Evolutionary conservation across 2,113 vertebrate genomes (phyloP), one percentile per base, ranked within the genome.

Genomic region (Brachyhypopomus occidentalis): DNA sequence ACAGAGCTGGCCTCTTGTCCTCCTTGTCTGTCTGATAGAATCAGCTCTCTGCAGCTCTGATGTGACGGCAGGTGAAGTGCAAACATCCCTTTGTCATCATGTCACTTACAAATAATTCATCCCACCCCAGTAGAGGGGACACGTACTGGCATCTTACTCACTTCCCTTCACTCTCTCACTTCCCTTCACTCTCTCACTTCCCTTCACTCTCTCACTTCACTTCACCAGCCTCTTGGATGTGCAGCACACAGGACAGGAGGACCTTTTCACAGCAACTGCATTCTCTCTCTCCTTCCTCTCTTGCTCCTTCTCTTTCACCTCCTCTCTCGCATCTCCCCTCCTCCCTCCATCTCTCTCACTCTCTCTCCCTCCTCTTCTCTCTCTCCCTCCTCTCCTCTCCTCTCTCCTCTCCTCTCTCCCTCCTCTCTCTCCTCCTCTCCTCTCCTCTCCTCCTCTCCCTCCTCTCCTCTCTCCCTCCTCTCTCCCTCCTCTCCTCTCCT

Each of bases 81-180:
- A 79, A 89, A 91, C 89, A 89, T 88, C 86, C 88, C 91, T 93
- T 92, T 92, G 90, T 93, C 92, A 93, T 91, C 85, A 88, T 91
- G 90, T 88, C 84, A 90, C 91, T 91, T 90, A 91, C 90, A 93
- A 94, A 94, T 94, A 94, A 95, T 94, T 93, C 91, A 93, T 92
- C 88, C 92, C 91, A 92, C 93, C 87, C 78, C 79, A 79, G 67
- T 23, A 48, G 71, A 85, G 69, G 70, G 83, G 91, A 91, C 86
- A 84, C 79, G 86, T 91, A 92, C 90, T 91, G 91, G 93, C 88
- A 91, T 85, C 83, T 88, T 79, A 88, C n/a, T n/a, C n/a, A n/a
- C n/a, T n/a, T n/a, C n/a, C n/a, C n/a, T n/a, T n/a, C n/a, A n/a
- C n/a, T n/a, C n/a, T n/a, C n/a, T n/a, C n/a, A n/a, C n/a, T n/a